phyloP scores from a whole-genome alignment of 2,797 vertebrate genomes.

The Oreochromis grahami region DNA sequence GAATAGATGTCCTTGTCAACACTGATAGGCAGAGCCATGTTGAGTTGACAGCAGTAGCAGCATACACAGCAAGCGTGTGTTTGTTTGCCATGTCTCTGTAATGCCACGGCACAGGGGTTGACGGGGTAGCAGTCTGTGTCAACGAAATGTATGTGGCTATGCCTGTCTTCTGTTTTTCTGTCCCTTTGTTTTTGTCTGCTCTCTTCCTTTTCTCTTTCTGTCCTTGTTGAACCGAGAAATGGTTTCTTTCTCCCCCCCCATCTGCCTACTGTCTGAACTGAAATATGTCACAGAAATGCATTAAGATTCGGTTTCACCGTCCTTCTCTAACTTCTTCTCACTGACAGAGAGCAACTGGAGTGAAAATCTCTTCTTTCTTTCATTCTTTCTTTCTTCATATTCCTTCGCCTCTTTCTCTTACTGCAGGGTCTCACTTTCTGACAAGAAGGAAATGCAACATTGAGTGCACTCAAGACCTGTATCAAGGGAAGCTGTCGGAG shows the following conservation, averaged over 20 bases:
- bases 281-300: slow-evolving; percentile 18
- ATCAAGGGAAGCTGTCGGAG: slow-evolving; percentile 26
- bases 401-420: background rate
- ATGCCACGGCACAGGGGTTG: slow-evolving; percentile 33
- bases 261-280: background rate
- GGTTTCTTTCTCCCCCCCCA: background rate
- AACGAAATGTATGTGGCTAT: slow-evolving; percentile 41
- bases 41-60: slow-evolving; percentile 27
- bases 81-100: slow-evolving; percentile 13
- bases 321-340: background rate
- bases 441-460: slow-evolving; percentile 48
- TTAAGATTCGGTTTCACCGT: background rate
- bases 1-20: slow-evolving; percentile 51
- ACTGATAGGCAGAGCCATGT: slow-evolving; percentile 40
- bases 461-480: slow-evolving; percentile 43
- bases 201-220: background rate
- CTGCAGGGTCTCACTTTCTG: slow-evolving; percentile 41
- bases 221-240: background rate
- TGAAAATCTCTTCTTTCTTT: slow-evolving; percentile 5
- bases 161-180: background rate
- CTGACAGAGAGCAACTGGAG: slow-evolving; percentile 5
- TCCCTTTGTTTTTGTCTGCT: background rate
- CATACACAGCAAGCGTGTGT: background rate
- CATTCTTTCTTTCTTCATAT: background rate
- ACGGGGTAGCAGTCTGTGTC: slow-evolving; percentile 27